phyloP scores from a whole-genome alignment of 2,888 invertebrate genomes.

The Gari tellinella region DNA sequence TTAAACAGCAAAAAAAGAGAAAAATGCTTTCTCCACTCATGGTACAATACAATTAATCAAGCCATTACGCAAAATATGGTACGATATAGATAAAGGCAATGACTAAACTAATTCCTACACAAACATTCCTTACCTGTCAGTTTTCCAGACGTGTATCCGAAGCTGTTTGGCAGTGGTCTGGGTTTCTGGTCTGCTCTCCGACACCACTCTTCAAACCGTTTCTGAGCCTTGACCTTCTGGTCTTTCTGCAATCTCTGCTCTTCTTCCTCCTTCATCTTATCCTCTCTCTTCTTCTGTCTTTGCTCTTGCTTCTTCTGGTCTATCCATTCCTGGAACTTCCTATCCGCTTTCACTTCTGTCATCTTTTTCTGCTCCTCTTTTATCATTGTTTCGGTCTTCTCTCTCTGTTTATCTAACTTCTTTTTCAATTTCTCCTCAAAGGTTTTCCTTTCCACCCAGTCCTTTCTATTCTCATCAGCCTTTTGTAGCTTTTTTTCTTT shows the following conservation, averaged over 20 bases:
- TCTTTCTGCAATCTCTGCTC: conserved; percentile 68
- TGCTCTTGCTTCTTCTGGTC: conserved; percentile 73
- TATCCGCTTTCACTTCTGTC: conserved; percentile 66
- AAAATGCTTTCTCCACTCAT: no score
- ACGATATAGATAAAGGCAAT: no score
- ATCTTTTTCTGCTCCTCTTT: conserved; percentile 69
- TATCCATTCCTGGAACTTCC: conserved; percentile 72
- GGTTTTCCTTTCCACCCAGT: conserved; percentile 75
- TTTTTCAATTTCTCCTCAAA: conserved; percentile 60
- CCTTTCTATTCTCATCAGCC: conserved; percentile 65
- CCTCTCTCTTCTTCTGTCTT: conserved; percentile 65
- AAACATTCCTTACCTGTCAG: conserved; percentile 71
- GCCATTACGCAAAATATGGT: no score
- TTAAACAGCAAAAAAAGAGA: no score
- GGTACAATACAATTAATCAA: no score
- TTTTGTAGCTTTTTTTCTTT: conserved; percentile 65
- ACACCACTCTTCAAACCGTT: conserved; percentile 75
- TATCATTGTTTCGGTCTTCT: conserved; percentile 63
- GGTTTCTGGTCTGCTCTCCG: conserved; percentile 70
- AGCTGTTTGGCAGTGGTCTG: conserved; percentile 73
- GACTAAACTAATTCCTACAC: no score
- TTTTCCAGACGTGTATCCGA: conserved; percentile 76
- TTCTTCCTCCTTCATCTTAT: conserved; percentile 68
- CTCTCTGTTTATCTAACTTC: conserved; percentile 65
- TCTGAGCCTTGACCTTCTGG: conserved; percentile 68